Percentiles rank a stretch among this genome's conserved stretches.
These are phyloP conservation scores for Gymnorhina tibicen DNA, from an alignment of 2,113 vertebrate genomes.

Conservation along the genomic window DNA sequence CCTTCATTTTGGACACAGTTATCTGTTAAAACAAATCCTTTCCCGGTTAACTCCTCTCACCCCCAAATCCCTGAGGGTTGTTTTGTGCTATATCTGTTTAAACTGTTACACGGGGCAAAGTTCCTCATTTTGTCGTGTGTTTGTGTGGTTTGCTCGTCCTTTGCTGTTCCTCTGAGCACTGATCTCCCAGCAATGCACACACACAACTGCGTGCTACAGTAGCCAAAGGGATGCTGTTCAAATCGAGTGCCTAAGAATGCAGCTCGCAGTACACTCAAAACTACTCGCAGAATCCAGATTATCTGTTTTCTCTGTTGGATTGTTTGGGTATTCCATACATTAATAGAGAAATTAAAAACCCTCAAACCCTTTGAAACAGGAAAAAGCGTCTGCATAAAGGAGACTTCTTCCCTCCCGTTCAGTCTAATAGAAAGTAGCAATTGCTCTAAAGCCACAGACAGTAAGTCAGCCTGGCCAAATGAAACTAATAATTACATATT, in stretches of 20 bases:
- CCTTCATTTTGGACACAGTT: neutral
- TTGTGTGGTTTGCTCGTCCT: neutral
- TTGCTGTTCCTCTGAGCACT: neutral
- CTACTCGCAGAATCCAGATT: neutral
- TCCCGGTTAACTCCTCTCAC: neutral
- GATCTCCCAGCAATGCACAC: neutral
- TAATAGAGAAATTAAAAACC: neutral
- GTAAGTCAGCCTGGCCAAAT: neutral
- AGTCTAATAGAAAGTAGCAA: neutral
- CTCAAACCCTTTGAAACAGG: neutral
- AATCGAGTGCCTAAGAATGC: neutral
- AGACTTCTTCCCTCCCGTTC: neutral
- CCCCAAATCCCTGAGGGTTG: neutral
- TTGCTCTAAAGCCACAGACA: neutral
- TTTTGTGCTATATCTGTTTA: neutral
- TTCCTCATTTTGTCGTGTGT: neutral
- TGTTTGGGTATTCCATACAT: neutral
- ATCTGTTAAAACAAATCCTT: neutral
- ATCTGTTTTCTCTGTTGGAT: neutral
- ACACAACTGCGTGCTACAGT: neutral
- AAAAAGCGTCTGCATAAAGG: neutral
- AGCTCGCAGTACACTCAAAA: neutral
- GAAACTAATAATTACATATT: slow-evolving; percentile 43
- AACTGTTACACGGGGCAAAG: neutral
- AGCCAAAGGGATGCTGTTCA: neutral